phyloP scores from a whole-genome alignment of 2,113 vertebrate species.

The Rhinopomastus cyanomelas region DNA sequence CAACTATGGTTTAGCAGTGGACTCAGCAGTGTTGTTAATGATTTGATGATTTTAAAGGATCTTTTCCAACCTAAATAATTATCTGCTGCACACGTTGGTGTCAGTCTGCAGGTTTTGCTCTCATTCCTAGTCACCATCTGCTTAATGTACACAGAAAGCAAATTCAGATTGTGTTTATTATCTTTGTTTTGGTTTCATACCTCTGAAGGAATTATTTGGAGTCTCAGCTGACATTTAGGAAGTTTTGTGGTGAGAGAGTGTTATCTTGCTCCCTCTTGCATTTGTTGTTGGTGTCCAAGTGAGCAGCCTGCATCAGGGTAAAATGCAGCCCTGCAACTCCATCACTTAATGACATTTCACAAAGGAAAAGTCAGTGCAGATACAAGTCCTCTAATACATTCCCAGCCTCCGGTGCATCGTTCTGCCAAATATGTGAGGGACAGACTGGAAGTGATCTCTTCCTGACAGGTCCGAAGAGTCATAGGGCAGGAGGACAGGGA shows the following conservation, averaged over 20 bases:
- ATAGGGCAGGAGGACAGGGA: neutral
- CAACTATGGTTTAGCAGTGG: neutral
- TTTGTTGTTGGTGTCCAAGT: neutral
- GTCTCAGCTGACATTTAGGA: neutral
- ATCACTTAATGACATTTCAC: neutral
- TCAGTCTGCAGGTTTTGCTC: neutral
- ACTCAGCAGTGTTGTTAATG: neutral
- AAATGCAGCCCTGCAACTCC: neutral
- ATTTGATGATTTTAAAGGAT: neutral
- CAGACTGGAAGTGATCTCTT: neutral
- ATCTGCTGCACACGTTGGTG: neutral
- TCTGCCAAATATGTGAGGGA: neutral
- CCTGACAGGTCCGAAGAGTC: neutral
- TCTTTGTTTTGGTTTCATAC: neutral
- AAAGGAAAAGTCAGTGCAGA: neutral
- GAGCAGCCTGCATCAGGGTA: neutral
- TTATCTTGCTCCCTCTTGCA: neutral
- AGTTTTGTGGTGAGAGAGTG: neutral
- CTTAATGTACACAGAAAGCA: neutral
- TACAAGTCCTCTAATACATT: neutral
- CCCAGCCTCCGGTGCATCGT: neutral
- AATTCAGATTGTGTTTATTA: neutral
- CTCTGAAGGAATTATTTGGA: neutral
- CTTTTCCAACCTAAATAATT: neutral
- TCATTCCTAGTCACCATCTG: neutral